Evolutionary conservation across 1,140 invertebrate species (phyloP), one percentile per base, ranked within the genome.

Genomic region (Agraylea sexmaculata): DNA sequence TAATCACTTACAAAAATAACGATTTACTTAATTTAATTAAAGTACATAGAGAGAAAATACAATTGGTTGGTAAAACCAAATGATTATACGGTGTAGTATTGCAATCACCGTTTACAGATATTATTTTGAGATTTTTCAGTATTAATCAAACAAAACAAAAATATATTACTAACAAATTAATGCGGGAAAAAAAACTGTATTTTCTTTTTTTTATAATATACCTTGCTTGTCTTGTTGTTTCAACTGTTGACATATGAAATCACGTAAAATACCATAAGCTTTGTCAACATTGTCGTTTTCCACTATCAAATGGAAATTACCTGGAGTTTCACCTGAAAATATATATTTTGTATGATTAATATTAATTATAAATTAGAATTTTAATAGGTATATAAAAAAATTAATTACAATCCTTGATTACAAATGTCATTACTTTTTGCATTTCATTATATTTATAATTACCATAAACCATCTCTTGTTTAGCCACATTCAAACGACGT

Each of bases 201-300:
- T 18, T 5, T 20, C 7, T 36, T 36, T 22, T 36, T 7, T 8
- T 36, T 11, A 19, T 20, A 19, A 18, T 19, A 19, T 54, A 64
- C 62, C 61, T 60, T 58, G 50, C 19, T 58, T 52, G 16, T 59
- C 57, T 22, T 68, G 49, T n/a, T n/a, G n/a, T 44, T 70, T 50
- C 12, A 77, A 55, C 51, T 78, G 74, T 18, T 66, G 53, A 4
- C 70, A 46, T 37, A 87, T 67, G 62, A 83, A 87, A 19, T 78
- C 68, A 33, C 75, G 77, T 7, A 98, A 71, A 44, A 83, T 69
- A 37, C 68, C 53, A 61, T 97, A 98, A 8, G 93, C 87, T 47
- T 75, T 73, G n/a, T 93, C 83, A 17, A 97, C 59, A 47, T 85
- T 73, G 54, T 95, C 85, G 63, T 99, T 99, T n/a, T 87, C 69